These are phyloP conservation scores for Mya arenaria DNA, from an alignment of 1,140 invertebrate species.

Conservation along the genomic window DNA sequence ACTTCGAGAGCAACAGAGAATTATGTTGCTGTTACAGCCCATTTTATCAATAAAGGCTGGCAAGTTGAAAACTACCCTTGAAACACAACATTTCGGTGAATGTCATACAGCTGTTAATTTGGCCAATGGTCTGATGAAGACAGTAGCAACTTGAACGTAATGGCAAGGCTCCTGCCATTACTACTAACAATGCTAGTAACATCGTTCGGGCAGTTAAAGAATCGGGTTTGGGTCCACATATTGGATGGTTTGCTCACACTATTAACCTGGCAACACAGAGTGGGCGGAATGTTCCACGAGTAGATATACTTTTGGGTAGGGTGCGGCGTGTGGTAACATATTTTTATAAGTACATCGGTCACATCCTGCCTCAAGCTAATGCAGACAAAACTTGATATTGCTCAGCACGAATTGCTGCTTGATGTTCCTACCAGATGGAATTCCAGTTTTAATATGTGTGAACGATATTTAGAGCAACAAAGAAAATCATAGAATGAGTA, in stretches of 20 bases:
- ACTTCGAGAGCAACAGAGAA: too few relatives aligned
- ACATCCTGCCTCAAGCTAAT: conserved; percentile 18
- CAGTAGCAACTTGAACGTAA: background rate
- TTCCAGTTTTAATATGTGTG: conserved; percentile 37
- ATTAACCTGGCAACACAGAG: conserved; percentile 43
- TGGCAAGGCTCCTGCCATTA: background rate
- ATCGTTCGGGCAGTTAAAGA: conserved; percentile 31
- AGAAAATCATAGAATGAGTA: background rate
- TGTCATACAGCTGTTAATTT: conserved; percentile 5
- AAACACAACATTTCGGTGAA: background rate
- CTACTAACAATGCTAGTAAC: conserved; percentile 50
- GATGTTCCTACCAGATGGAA: conserved; percentile 59
- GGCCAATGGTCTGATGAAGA: background rate
- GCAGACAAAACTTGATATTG: conserved; percentile 18
- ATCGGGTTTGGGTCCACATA: conserved; percentile 29
- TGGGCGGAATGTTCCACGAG: background rate
- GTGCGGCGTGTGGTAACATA: conserved; percentile 11
- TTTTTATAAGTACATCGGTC: conserved; percentile 50
- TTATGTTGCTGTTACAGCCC: conserved; percentile 24
- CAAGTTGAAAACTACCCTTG: background rate
- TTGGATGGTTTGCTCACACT: conserved; percentile 52
- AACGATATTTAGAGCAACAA: conserved; percentile 48
- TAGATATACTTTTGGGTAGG: conserved; percentile 23
- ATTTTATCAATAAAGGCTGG: conserved; percentile 34
- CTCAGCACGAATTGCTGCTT: conserved; percentile 45